Percentiles rank a stretch among this genome's conserved stretches.
These are phyloP conservation scores for Platyura marginata DNA, from an alignment of 1,140 invertebrate species.

Conservation along the genomic window DNA sequence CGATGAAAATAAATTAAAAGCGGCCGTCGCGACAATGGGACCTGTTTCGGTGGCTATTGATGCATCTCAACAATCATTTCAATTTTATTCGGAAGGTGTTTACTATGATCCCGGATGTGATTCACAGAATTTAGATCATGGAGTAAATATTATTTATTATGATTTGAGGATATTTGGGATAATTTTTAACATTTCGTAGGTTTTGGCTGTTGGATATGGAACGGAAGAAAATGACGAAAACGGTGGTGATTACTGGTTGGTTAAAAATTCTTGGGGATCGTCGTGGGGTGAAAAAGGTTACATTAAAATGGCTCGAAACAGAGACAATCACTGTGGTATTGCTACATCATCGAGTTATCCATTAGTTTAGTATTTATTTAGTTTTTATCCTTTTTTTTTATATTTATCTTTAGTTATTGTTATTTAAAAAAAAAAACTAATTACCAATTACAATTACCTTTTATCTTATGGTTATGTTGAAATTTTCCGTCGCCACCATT, in stretches of 20 bases:
- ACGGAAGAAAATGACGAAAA: constrained; percentile 30
- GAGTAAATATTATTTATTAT: constrained; percentile 23
- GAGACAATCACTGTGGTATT: constrained; percentile 39
- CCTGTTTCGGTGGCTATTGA: constrained; percentile 78
- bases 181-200: not conserved
- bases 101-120: constrained; percentile 41
- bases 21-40: constrained; percentile 68
- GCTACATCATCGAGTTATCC: constrained; percentile 30
- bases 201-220: constrained; percentile 38
- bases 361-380: too few relatives aligned
- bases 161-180: not conserved
- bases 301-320: constrained; percentile 35
- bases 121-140: constrained; percentile 63
- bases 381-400: too few relatives aligned
- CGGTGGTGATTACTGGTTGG: constrained; percentile 33
- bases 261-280: constrained; percentile 39
- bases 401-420: too few relatives aligned
- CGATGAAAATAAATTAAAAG: constrained; percentile 48
- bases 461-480: constrained; percentile 54
- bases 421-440: too few relatives aligned
- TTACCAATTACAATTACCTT: too few relatives aligned
- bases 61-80: constrained; percentile 49
- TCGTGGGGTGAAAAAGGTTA: constrained; percentile 38
- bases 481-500: constrained; percentile 30
- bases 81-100: constrained; percentile 34